These are phyloP conservation scores for Drosophila sechellia DNA, from an alignment of 1,140 invertebrate species.

Conservation along the genomic window DNA sequence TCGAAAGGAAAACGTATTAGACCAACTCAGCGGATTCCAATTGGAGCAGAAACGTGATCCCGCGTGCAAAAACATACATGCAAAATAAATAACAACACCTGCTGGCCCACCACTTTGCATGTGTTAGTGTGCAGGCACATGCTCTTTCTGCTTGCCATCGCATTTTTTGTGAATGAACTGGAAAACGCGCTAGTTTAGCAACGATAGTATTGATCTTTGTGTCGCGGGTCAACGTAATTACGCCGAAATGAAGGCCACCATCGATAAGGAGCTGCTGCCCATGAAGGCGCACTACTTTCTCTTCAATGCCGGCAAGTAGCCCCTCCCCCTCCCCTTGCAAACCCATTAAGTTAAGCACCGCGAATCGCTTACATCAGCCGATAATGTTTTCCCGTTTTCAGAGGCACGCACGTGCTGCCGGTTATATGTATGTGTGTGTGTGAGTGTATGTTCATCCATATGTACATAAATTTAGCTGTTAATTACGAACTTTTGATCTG, in stretches of 20 bases:
- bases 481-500: slow-evolving; percentile 9
- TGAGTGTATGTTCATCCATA: not conserved
- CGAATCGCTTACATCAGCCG: slow-evolving; percentile 42
- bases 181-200: slow-evolving; percentile 2
- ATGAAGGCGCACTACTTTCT: slow-evolving; percentile 95
- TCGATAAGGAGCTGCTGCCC: slow-evolving; percentile 91
- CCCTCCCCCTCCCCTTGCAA: not conserved
- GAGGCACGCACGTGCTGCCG: slow-evolving; percentile 27
- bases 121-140: slow-evolving; percentile 19
- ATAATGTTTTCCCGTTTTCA: slow-evolving; percentile 21
- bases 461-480: not conserved
- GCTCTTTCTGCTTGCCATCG: slow-evolving; percentile 26
- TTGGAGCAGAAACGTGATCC: slow-evolving; percentile 63
- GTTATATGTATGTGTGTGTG: not conserved
- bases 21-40: slow-evolving; percentile 25
- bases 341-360: slow-evolving; percentile 38
- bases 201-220: slow-evolving; percentile 31
- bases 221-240: slow-evolving; percentile 20
- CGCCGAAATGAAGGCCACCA: slow-evolving; percentile 77
- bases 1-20: not conserved
- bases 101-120: not conserved
- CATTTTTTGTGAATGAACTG: slow-evolving; percentile 44
- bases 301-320: slow-evolving; percentile 92
- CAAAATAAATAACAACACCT: slow-evolving; percentile 9
- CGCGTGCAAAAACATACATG: slow-evolving; percentile 16